These are phyloP conservation scores for Noctua janthina DNA, from an alignment of 2,888 invertebrate species.

Conservation along the genomic window DNA sequence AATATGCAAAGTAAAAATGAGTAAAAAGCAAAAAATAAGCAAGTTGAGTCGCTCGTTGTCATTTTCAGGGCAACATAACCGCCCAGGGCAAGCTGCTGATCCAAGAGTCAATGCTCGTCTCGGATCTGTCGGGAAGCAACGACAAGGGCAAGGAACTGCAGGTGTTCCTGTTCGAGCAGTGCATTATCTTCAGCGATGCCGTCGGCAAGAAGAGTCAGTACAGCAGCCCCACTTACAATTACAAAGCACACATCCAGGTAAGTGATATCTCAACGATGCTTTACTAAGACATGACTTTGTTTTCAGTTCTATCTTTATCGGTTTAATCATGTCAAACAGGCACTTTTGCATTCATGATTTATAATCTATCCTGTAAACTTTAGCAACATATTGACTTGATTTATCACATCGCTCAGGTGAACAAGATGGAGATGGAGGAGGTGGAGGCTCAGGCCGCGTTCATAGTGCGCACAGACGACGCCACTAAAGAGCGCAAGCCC, in stretches of 20 bases:
- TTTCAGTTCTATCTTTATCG: background rate
- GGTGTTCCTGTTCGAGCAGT: conserved; percentile 99
- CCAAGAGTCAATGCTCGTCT: conserved; percentile 94
- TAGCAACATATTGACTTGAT: conserved; percentile 19
- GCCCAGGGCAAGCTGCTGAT: conserved; percentile 98
- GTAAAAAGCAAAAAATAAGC: background rate
- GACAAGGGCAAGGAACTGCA: conserved; percentile 94
- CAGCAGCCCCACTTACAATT: conserved; percentile 97
- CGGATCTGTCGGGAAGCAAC: conserved; percentile 90
- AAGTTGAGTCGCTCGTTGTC: conserved; percentile 27
- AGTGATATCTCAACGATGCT: conserved; percentile 59
- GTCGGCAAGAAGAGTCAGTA: conserved; percentile 98
- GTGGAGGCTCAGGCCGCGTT: conserved; percentile 81
- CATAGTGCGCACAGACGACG: conserved; percentile 93
- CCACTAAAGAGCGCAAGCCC: conserved; percentile 90
- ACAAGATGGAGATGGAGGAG: conserved; percentile 97
- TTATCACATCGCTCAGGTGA: conserved; percentile 92
- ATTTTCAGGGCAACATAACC: conserved; percentile 97
- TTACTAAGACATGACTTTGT: background rate
- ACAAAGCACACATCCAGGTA: conserved; percentile 98
- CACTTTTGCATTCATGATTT: background rate
- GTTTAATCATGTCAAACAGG: background rate
- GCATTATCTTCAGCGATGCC: conserved; percentile 98
- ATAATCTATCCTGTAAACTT: background rate
- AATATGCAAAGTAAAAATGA: background rate